Conservation (phyloP, 2,113 vertebrate species). For the Crotalus horridus region DNA sequence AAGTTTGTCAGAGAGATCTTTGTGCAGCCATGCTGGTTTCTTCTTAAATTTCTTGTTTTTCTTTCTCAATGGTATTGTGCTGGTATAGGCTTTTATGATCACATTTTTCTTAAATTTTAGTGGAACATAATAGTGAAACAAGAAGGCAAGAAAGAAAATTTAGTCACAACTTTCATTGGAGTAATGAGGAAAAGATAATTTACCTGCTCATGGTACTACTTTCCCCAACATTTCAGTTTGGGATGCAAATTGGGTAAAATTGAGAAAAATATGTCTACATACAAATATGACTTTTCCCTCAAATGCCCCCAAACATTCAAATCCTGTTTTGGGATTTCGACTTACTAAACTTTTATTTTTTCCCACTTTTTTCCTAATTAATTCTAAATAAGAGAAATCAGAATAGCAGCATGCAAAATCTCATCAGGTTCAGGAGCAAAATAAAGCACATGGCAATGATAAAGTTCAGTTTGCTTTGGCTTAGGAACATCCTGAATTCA, state of each 20-base stretch:
- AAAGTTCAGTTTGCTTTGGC: constrained; percentile 64
- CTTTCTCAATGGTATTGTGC: too few species aligned
- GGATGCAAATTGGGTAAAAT: background rate
- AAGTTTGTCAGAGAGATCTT: too few species aligned
- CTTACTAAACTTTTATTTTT: constrained; percentile 39
- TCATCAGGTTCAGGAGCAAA: constrained; percentile 27
- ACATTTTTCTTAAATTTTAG: background rate
- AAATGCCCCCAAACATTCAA: constrained; percentile 44
- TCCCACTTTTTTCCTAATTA: constrained; percentile 40
- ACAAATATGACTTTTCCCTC: constrained; percentile 28
- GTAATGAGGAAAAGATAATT: background rate
- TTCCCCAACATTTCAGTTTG: background rate
- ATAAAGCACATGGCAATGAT: constrained; percentile 36
- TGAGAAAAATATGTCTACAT: background rate
- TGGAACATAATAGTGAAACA: background rate
- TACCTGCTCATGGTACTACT: background rate
- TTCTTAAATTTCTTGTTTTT: too few species aligned
- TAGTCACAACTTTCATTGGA: background rate
- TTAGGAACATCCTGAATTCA: constrained; percentile 61
- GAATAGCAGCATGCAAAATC: background rate
- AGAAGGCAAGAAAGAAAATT: background rate
- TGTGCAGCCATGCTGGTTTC: too few species aligned
- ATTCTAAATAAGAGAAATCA: constrained; percentile 47
- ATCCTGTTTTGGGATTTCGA: constrained; percentile 38
- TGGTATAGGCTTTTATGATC: too few species aligned